phyloP scores from a whole-genome alignment of 2,888 invertebrate species.

The Xanthorhoe designata region DNA sequence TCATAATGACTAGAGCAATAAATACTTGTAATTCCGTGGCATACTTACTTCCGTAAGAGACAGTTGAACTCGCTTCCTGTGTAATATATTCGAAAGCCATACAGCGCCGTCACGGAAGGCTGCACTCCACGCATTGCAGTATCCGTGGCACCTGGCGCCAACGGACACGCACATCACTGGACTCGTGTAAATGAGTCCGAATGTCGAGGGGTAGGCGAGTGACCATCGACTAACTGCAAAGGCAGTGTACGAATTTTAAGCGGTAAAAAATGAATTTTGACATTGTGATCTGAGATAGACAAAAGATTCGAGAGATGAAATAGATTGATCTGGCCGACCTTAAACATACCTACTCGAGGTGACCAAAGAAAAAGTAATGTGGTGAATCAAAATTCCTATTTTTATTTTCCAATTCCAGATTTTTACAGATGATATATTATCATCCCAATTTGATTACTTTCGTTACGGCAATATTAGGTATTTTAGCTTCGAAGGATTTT shows the following conservation, averaged over 20 bases:
- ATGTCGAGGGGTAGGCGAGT: background rate
- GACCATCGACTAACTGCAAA: background rate
- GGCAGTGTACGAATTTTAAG: background rate
- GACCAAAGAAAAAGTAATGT: background rate
- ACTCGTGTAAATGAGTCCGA: background rate
- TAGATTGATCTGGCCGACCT: no score
- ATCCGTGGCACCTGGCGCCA: slow-evolving; percentile 43
- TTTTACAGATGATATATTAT: no score
- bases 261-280: no score
- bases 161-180: slow-evolving; percentile 37
- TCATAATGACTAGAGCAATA: background rate
- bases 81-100: slow-evolving; percentile 67
- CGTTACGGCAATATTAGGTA: no score
- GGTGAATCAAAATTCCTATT: background rate
- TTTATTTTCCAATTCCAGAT: no score
- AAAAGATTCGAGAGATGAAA: no score
- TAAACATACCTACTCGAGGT: no score
- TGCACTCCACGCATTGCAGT: slow-evolving; percentile 39
- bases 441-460: no score
- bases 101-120: slow-evolving; percentile 65
- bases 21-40: background rate
- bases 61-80: slow-evolving; percentile 39
- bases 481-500: no score
- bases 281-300: no score
- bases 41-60: slow-evolving; percentile 14